phyloP scores from a whole-genome alignment of 2,113 vertebrate species.

The Brachyhypopomus occidentalis region DNA sequence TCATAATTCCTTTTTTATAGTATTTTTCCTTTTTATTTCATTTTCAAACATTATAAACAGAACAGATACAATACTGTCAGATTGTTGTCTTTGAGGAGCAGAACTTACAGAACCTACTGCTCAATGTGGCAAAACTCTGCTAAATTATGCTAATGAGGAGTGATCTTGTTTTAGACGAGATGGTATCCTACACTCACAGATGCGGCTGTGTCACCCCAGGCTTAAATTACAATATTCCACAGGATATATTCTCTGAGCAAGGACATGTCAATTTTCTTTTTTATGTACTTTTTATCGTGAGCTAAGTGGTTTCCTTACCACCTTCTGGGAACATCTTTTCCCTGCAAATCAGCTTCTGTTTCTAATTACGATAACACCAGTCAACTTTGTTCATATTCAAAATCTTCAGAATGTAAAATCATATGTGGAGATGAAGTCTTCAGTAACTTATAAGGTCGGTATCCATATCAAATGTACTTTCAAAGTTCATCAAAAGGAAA shows the following conservation, averaged over 20 bases:
- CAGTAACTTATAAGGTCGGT: background rate
- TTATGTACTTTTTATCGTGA: constrained; percentile 4
- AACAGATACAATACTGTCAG: too few relatives aligned
- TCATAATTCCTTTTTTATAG: too few relatives aligned
- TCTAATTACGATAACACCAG: constrained; percentile 45
- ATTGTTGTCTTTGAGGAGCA: too few relatives aligned
- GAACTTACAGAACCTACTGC: too few relatives aligned
- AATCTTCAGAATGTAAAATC: constrained; percentile 30
- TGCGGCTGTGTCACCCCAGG: background rate
- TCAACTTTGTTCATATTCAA: constrained; percentile 58
- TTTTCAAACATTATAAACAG: too few relatives aligned
- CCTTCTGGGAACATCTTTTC: constrained; percentile 4
- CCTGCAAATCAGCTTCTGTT: constrained; percentile 34
- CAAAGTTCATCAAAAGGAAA: background rate
- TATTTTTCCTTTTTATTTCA: too few relatives aligned
- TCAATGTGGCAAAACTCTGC: too few relatives aligned
- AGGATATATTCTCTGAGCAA: constrained; percentile 20
- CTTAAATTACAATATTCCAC: background rate
- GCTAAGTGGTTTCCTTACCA: constrained; percentile 9
- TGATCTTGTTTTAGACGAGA: too few relatives aligned
- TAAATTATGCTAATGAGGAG: too few relatives aligned
- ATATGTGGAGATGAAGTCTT: constrained; percentile 30
- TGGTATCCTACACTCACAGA: too few relatives aligned
- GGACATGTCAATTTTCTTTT: constrained; percentile 1
- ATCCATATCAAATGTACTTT: background rate